phyloP scores from a whole-genome alignment of 2,797 vertebrate genomes.

The Prunella strophiata region DNA sequence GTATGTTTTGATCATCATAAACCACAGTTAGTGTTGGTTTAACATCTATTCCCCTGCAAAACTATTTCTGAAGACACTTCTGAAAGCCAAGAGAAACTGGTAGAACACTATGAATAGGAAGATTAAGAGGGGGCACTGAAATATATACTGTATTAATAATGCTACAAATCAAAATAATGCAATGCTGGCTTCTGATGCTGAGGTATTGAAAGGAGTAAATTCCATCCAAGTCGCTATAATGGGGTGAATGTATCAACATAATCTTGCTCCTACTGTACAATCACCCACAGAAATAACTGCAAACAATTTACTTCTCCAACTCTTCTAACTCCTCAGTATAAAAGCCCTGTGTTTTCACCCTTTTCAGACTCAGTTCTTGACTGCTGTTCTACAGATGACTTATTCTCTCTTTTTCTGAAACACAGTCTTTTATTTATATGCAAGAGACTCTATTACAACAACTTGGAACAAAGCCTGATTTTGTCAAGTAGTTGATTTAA shows the following conservation, averaged over 20 bases:
- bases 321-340: background rate
- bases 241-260: slow-evolving; percentile 9
- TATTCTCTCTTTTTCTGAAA: slow-evolving; percentile 19
- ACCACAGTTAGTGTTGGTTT: background rate
- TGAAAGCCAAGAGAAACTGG: background rate
- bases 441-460: slow-evolving; percentile 28
- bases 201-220: slow-evolving; percentile 25
- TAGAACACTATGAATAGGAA: background rate
- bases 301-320: slow-evolving; percentile 3
- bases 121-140: background rate
- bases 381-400: slow-evolving; percentile 34
- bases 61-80: background rate
- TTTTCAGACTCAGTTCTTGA: background rate
- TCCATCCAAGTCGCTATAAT: slow-evolving; percentile 17
- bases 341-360: background rate
- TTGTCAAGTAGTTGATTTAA: slow-evolving; percentile 54
- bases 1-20: background rate
- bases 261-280: slow-evolving; percentile 11
- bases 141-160: slow-evolving; percentile 33
- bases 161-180: slow-evolving; percentile 39
- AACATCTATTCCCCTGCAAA: background rate
- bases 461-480: slow-evolving; percentile 53
- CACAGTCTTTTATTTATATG: slow-evolving; percentile 43
- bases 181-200: background rate
- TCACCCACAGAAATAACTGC: slow-evolving; percentile 11